A percentile compares a stretch with the other conserved stretches of the same genome.
phyloP scores from a whole-genome alignment of 92 coral and sea anemone genomes.

The Heteractis magnifica region DNA sequence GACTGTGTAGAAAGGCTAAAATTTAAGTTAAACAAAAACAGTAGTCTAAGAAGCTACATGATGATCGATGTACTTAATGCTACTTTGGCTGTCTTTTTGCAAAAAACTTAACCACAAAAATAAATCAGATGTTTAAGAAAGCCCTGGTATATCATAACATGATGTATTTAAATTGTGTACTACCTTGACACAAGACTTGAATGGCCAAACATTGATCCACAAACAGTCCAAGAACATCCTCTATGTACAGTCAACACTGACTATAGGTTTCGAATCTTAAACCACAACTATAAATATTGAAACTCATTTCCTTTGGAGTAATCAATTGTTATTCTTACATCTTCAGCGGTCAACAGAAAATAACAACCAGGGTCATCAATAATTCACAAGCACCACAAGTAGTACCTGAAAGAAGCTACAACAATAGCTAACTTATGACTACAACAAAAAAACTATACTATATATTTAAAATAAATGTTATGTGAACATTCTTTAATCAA shows the following conservation, averaged over 20 bases:
- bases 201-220: constrained; percentile 18
- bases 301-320: not conserved
- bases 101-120: no score
- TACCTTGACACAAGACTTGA: constrained; percentile 40
- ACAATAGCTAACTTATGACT: not conserved
- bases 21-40: no score
- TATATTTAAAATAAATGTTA: no score
- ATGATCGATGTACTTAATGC: no score
- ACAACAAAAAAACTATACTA: not conserved
- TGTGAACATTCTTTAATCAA: no score
- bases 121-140: no score
- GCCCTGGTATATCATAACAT: no score
- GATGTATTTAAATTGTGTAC: not conserved
- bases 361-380: constrained; percentile 21
- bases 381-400: constrained; percentile 48
- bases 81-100: no score
- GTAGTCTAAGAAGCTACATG: no score
- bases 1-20: no score
- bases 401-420: constrained; percentile 56
- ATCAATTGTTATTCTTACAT: not conserved
- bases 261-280: not conserved
- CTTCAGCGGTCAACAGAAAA: not conserved
- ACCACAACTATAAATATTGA: no score
- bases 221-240: constrained; percentile 42
- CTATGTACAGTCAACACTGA: not conserved